These are phyloP conservation scores for Hippocampus guttulatus DNA, from an alignment of 2,113 vertebrate genomes.

Conservation along the genomic window DNA sequence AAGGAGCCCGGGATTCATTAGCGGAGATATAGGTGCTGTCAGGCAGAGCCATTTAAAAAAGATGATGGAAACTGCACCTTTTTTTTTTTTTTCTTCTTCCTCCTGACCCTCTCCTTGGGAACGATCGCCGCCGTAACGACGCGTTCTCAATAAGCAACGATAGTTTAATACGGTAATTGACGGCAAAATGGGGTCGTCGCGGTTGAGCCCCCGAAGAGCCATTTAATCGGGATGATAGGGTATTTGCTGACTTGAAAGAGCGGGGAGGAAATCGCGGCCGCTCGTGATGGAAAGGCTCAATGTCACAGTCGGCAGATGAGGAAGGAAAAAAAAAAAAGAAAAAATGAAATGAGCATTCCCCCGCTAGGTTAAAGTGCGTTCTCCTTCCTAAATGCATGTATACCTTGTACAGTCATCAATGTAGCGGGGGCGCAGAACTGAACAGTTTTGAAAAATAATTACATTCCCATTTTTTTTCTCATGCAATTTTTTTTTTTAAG, in stretches of 20 bases:
- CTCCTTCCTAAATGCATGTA: constrained; percentile 8
- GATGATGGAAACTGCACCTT: constrained; percentile 68
- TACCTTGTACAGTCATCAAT: not conserved
- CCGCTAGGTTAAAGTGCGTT: constrained; percentile 41
- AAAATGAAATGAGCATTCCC: constrained; percentile 62
- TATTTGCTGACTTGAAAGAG: constrained; percentile 65
- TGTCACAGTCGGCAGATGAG: constrained; percentile 58
- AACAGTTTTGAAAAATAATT: too few relatives aligned
- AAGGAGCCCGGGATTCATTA: constrained; percentile 70
- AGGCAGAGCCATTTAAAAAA: constrained; percentile 72
- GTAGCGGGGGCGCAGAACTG: too few relatives aligned
- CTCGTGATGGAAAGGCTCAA: constrained; percentile 54
- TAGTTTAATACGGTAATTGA: constrained; percentile 90
- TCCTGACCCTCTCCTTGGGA: constrained; percentile 15
- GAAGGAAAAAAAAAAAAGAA: constrained; percentile 58
- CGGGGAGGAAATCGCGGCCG: constrained; percentile 65
- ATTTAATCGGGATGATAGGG: constrained; percentile 75
- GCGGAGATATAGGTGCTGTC: constrained; percentile 68
- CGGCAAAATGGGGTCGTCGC: constrained; percentile 79
- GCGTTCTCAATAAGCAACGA: constrained; percentile 85
- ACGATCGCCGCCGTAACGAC: constrained; percentile 69
- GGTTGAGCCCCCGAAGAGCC: constrained; percentile 71
- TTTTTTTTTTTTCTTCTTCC: constrained; percentile 43
- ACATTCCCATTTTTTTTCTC: too few relatives aligned
- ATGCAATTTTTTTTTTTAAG: too few relatives aligned